Evolutionary conservation across 1,140 invertebrate species (phyloP).

Genomic region (Diachasmimorpha longicaudata): DNA sequence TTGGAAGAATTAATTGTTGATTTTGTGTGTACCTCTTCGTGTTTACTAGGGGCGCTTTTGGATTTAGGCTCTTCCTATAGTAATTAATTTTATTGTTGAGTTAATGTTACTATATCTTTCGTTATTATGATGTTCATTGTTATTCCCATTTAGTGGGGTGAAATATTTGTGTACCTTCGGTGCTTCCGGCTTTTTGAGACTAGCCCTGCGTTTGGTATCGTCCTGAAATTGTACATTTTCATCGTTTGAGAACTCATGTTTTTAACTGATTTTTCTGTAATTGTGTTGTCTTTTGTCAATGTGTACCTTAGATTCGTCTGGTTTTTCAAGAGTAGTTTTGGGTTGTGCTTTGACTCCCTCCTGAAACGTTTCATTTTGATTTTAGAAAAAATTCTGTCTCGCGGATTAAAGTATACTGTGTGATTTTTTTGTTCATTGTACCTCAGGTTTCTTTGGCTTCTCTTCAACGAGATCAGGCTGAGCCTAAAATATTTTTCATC

Average conservation of each 20-base stretch:
- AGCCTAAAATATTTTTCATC: not conserved
- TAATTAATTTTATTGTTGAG: not conserved
- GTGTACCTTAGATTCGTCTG: constrained; percentile 24
- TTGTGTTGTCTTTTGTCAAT: not conserved
- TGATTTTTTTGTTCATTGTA: not conserved
- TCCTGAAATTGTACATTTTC: constrained; percentile 10
- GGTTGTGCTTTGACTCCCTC: constrained; percentile 30
- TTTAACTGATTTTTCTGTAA: not conserved
- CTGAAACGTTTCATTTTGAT: constrained; percentile 28
- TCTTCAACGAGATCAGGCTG: not conserved
- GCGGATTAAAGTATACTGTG: not conserved
- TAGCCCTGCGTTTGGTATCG: not conserved
- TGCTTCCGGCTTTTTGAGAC: constrained; percentile 23
- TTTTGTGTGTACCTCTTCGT: no score
- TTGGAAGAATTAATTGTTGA: no score
- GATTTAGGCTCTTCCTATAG: no score
- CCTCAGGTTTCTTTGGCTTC: not conserved
- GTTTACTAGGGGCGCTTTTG: no score
- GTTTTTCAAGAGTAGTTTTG: constrained; percentile 29
- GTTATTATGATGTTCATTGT: constrained; percentile 13
- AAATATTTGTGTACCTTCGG: constrained; percentile 32
- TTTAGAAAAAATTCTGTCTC: no score
- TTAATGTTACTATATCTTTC: not conserved
- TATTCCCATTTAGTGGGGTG: constrained; percentile 18
- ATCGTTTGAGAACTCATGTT: constrained; percentile 13